A percentile compares a stretch with the other conserved stretches of the same genome.
Conservation (phyloP, 1,140 invertebrate species). For the Leguminivora glycinivorella region DNA sequence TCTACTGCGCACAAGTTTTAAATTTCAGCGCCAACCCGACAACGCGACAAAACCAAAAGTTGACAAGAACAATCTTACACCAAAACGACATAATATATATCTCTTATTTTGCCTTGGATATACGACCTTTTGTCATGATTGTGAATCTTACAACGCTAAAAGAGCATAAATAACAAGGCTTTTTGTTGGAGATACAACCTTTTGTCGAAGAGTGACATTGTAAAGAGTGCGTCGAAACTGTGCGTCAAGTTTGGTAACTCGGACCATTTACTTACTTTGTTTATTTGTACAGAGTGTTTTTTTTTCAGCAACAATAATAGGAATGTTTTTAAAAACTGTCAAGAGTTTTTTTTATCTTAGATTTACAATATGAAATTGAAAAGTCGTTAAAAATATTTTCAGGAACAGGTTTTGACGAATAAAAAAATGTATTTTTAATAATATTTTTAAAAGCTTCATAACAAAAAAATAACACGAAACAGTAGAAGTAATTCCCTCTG, state of each 20-base stretch:
- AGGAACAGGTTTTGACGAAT: too few species aligned
- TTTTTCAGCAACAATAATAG: background rate
- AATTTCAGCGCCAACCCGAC: background rate
- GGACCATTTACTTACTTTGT: background rate
- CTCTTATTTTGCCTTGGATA: background rate
- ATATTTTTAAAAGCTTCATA: too few species aligned
- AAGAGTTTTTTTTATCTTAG: background rate
- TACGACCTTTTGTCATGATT: background rate
- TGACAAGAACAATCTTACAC: background rate
- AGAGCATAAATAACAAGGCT: background rate
- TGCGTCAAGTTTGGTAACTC: constrained; percentile 1
- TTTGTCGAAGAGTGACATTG: background rate
- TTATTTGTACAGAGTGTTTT: background rate
- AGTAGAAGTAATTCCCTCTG: too few species aligned
- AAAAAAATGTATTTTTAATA: too few species aligned
- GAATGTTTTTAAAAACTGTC: background rate
- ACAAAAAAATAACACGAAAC: background rate
- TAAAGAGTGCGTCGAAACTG: background rate
- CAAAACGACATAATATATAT: background rate
- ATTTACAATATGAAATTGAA: too few species aligned
- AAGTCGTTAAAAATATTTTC: too few species aligned
- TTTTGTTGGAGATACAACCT: background rate
- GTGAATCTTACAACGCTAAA: background rate
- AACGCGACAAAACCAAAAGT: background rate
- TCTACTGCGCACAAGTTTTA: background rate